Conservation (phyloP, 92 coral and sea anemone species). For the Pocillopora meandrina region DNA sequence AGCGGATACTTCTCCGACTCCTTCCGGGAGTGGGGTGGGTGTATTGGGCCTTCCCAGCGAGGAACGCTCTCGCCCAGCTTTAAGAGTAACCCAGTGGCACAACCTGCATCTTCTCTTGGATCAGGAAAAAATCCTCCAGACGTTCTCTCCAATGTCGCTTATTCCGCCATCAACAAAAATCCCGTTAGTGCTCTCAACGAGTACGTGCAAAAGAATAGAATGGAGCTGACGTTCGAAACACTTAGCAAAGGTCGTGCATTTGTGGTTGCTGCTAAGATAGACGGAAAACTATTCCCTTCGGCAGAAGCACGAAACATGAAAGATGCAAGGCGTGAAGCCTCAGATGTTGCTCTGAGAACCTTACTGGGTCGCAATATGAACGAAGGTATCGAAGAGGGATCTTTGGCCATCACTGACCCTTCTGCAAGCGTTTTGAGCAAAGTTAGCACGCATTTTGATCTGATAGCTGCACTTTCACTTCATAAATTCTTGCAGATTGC, state of each 20-base stretch:
- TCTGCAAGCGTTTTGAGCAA: slow-evolving; percentile 53
- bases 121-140: slow-evolving; percentile 43
- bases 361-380: slow-evolving; percentile 70
- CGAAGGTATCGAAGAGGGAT: slow-evolving; percentile 15
- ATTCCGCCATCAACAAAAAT: slow-evolving; percentile 89
- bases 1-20: neutral
- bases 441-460: slow-evolving; percentile 89
- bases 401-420: slow-evolving; percentile 59
- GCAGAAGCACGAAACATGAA: slow-evolving; percentile 82
- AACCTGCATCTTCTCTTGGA: neutral
- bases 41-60: neutral
- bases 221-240: slow-evolving; percentile 77
- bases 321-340: slow-evolving; percentile 94
- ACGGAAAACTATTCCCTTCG: slow-evolving; percentile 62
- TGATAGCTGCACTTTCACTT: slow-evolving; percentile 87
- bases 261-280: slow-evolving; percentile 81
- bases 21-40: neutral
- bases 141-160: slow-evolving; percentile 74
- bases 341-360: slow-evolving; percentile 84
- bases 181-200: slow-evolving; percentile 96
- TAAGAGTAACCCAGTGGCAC: neutral
- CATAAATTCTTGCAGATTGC: slow-evolving; percentile 90
- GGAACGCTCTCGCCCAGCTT: neutral
- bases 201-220: slow-evolving; percentile 88
- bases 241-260: slow-evolving; percentile 76